These are phyloP conservation scores for Epicampocera succincta DNA, from an alignment of 2,888 invertebrate genomes.

Conservation along the genomic window DNA sequence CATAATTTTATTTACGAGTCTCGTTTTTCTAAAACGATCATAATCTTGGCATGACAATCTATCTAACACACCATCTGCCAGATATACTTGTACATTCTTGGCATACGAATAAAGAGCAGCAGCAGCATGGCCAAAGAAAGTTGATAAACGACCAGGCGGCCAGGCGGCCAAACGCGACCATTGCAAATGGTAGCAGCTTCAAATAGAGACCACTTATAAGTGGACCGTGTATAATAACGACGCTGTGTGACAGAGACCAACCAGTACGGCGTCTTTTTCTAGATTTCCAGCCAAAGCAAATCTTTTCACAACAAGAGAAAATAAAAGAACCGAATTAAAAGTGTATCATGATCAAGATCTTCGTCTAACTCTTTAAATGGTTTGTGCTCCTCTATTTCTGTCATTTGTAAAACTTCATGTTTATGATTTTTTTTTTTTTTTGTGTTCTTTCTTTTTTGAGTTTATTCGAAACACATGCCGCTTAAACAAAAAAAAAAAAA, in stretches of 20 bases:
- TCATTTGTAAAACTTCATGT: constrained; percentile 51
- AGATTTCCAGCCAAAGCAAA: constrained; percentile 42
- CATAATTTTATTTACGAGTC: constrained; percentile 47
- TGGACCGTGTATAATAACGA: constrained; percentile 30
- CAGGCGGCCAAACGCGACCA: not conserved
- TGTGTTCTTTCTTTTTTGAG: no score
- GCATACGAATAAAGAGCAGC: not conserved
- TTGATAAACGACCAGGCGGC: constrained; percentile 8
- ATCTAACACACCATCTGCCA: constrained; percentile 55
- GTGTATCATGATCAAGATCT: constrained; percentile 44
- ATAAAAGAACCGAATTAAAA: constrained; percentile 31
- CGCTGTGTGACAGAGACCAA: not conserved
- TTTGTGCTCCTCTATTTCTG: constrained; percentile 34
- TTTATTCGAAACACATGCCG: not conserved
- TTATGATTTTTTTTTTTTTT: constrained; percentile 6
- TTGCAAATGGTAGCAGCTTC: constrained; percentile 2
- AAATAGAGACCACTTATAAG: constrained; percentile 30
- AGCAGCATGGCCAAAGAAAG: constrained; percentile 49
- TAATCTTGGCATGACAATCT: constrained; percentile 62
- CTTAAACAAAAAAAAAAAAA: not conserved
- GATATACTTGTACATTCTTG: constrained; percentile 12
- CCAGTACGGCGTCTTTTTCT: constrained; percentile 53
- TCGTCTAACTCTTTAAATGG: constrained; percentile 39
- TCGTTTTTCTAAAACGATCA: constrained; percentile 6
- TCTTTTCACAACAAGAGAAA: constrained; percentile 14